These are phyloP conservation scores for Echeneis naucrates DNA, from an alignment of 2,797 vertebrate species.

Conservation along the genomic window DNA sequence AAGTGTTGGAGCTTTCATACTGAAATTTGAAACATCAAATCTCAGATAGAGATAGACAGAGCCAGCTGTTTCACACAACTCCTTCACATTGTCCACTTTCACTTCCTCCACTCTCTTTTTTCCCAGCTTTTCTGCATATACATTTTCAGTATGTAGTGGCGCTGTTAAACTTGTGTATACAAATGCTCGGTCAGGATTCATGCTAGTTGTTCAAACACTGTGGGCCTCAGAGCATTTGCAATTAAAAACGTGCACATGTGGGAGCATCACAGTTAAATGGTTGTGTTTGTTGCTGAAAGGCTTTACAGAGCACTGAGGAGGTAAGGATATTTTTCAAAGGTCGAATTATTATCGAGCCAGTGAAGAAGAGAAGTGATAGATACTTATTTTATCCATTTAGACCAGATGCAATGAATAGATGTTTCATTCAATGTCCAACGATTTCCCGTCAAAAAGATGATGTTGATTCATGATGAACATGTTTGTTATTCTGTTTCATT, in stretches of 20 bases:
- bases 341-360: background rate
- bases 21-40: slow-evolving; percentile 42
- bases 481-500: background rate
- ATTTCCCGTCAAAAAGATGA: background rate
- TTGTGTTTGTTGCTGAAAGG: background rate
- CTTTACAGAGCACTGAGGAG: background rate
- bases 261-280: background rate
- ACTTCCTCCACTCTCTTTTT: background rate
- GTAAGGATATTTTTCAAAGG: background rate
- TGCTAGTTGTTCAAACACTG: background rate
- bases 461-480: too few species aligned
- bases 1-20: slow-evolving; percentile 29
- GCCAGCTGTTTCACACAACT: slow-evolving; percentile 29
- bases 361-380: background rate
- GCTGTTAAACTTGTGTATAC: slow-evolving; percentile 1
- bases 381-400: background rate
- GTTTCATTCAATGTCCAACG: too few species aligned
- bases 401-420: background rate
- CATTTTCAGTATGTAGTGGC: background rate
- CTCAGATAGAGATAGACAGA: slow-evolving; percentile 34
- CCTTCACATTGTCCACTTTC: background rate
- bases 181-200: slow-evolving; percentile 1
- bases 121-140: background rate
- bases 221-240: slow-evolving; percentile 7
- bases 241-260: slow-evolving; percentile 21